Evolutionary conservation across 2,797 vertebrate genomes (phyloP).

Genomic region (Brachyalestes nurse): DNA sequence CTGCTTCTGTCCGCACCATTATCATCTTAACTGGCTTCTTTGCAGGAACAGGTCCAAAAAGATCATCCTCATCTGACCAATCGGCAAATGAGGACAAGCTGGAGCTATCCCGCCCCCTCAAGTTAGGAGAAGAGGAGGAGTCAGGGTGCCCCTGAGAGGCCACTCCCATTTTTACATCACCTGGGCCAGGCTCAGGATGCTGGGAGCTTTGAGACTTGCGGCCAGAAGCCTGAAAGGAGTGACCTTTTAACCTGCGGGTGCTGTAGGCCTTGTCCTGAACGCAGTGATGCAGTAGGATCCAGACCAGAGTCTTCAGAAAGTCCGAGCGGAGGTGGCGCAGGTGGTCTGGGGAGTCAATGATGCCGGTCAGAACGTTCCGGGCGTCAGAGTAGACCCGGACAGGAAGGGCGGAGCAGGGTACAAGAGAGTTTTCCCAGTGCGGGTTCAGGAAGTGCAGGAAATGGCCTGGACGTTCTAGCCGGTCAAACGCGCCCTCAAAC

Average conservation of each 20-base stretch:
- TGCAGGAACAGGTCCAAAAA: slow-evolving; percentile 86
- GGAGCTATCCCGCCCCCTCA: slow-evolving; percentile 78
- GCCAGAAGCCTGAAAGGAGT: slow-evolving; percentile 51
- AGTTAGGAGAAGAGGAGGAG: slow-evolving; percentile 55
- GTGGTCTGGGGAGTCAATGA: slow-evolving; percentile 94
- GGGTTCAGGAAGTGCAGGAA: slow-evolving; percentile 83
- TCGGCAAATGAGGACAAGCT: slow-evolving; percentile 87
- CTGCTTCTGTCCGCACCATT: slow-evolving; percentile 73
- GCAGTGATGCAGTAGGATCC: slow-evolving; percentile 89
- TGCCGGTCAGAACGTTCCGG: slow-evolving; percentile 90
- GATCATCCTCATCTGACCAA: slow-evolving; percentile 91
- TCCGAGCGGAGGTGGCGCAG: slow-evolving; percentile 92
- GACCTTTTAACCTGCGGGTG: slow-evolving; percentile 69
- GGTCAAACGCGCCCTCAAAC: slow-evolving; percentile 91
- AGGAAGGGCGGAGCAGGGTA: slow-evolving; percentile 86
- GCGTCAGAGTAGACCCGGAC: slow-evolving; percentile 92
- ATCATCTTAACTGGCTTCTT: slow-evolving; percentile 79
- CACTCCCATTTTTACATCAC: slow-evolving; percentile 41
- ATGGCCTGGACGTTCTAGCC: slow-evolving; percentile 76
- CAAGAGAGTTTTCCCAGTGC: slow-evolving; percentile 91
- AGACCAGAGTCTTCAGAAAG: slow-evolving; percentile 91
- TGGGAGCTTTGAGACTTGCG: slow-evolving; percentile 72
- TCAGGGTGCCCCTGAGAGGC: slow-evolving; percentile 45
- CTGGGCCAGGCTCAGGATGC: slow-evolving; percentile 65
- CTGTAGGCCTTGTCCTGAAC: slow-evolving; percentile 78